Conservation (phyloP, 2,888 invertebrate species). For the Xanthia icteritia region DNA sequence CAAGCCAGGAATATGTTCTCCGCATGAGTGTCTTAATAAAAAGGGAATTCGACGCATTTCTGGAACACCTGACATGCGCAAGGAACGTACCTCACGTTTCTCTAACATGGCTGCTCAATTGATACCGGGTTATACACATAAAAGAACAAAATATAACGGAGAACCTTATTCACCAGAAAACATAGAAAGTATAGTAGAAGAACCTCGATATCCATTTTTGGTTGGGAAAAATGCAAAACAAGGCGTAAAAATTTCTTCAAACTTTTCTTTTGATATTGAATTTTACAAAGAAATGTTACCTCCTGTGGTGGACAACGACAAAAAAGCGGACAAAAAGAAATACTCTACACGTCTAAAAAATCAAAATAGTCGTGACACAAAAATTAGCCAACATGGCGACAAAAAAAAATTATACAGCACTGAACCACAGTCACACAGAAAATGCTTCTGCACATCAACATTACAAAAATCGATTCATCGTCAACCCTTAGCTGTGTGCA, state of each 20-base stretch:
- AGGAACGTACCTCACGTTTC: conserved; percentile 26
- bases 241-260: conserved; percentile 60
- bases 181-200: conserved; percentile 57
- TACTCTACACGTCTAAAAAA: background rate
- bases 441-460: conserved; percentile 74
- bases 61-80: conserved; percentile 34
- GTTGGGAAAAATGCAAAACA: conserved; percentile 40
- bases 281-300: conserved; percentile 61
- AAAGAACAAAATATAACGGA: conserved; percentile 29
- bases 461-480: conserved; percentile 55
- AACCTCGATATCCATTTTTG: conserved; percentile 59
- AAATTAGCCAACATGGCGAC: conserved; percentile 7
- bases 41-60: conserved; percentile 50
- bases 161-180: conserved; percentile 25
- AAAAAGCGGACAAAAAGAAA: background rate
- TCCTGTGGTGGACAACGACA: background rate
- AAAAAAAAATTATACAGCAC: conserved; percentile 1
- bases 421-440: conserved; percentile 66
- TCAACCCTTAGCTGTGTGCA: conserved; percentile 35
- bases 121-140: conserved; percentile 39
- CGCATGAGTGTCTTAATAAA: conserved; percentile 59
- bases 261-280: conserved; percentile 60
- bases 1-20: conserved; percentile 66
- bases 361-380: background rate
- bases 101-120: conserved; percentile 32